A percentile compares a stretch with the other conserved stretches of the same genome.
Conservation (phyloP, 2,113 vertebrate species). For the Apus apus region DNA sequence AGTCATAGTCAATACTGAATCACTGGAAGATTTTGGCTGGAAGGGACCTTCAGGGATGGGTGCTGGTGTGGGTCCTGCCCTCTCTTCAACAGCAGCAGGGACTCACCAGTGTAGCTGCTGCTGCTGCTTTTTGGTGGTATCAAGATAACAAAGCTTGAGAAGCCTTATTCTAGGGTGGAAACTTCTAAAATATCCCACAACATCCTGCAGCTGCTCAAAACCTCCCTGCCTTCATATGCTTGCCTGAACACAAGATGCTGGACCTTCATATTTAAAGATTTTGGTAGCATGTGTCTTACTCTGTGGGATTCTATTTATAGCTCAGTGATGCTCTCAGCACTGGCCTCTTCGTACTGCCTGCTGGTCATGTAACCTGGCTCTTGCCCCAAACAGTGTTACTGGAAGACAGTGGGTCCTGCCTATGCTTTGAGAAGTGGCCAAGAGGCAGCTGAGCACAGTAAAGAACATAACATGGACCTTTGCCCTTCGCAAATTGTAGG, state of each 20-base stretch:
- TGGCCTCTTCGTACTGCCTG: background rate
- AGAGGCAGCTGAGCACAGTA: background rate
- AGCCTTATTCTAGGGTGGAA: background rate
- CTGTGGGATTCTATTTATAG: background rate
- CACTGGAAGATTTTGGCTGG: background rate
- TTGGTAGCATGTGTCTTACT: background rate
- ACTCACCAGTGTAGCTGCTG: background rate
- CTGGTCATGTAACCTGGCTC: conserved; percentile 15
- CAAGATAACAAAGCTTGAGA: background rate
- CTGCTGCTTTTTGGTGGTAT: background rate
- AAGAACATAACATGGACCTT: background rate
- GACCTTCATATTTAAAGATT: background rate
- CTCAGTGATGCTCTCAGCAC: background rate
- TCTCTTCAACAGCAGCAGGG: background rate
- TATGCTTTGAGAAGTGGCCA: conserved; percentile 12
- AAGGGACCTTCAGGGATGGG: background rate
- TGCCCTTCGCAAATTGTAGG: conserved; percentile 37
- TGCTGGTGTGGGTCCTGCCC: background rate
- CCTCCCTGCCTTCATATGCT: background rate
- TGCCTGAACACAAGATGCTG: background rate
- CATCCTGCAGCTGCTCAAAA: background rate
- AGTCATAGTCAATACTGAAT: background rate
- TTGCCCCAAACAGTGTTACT: background rate
- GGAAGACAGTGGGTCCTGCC: background rate
- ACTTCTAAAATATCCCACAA: background rate